These are phyloP conservation scores for Agrotis puta DNA, from an alignment of 2,888 invertebrate genomes.

Conservation along the genomic window DNA sequence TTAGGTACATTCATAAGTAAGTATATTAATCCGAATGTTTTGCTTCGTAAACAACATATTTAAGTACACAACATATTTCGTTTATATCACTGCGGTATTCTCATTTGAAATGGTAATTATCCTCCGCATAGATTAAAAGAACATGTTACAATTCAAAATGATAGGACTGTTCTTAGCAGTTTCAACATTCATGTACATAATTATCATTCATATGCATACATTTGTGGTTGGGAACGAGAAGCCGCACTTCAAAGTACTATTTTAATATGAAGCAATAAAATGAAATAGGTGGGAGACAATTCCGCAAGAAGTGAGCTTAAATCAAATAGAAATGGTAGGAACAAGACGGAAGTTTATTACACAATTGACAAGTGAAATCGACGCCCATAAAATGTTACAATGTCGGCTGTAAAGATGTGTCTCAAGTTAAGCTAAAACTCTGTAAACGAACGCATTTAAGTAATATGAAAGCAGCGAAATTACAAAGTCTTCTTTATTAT, in stretches of 20 bases:
- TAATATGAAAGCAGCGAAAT: constrained; percentile 32
- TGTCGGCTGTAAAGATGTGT: constrained; percentile 57
- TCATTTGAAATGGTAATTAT: constrained; percentile 56
- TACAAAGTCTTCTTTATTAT: constrained; percentile 57
- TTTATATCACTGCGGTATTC: constrained; percentile 27
- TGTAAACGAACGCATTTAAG: constrained; percentile 41
- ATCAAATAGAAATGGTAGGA: constrained; percentile 74
- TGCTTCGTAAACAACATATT: constrained; percentile 22
- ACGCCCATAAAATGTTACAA: constrained; percentile 73
- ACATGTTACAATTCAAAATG: constrained; percentile 50
- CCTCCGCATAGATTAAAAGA: constrained; percentile 45
- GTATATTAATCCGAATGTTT: constrained; percentile 44
- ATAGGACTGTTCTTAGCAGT: constrained; percentile 39
- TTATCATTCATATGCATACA: constrained; percentile 62
- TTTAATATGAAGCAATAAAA: constrained; percentile 74
- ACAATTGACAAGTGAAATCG: constrained; percentile 81
- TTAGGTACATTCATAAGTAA: constrained; percentile 46
- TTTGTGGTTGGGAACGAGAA: constrained; percentile 56
- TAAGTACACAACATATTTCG: constrained; percentile 55
- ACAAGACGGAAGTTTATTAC: constrained; percentile 76
- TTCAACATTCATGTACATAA: constrained; percentile 47
- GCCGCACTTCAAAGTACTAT: constrained; percentile 54
- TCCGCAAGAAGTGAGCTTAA: constrained; percentile 72
- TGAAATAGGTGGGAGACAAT: constrained; percentile 74
- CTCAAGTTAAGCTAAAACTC: constrained; percentile 53